Evolutionary conservation across 2,113 vertebrate species (phyloP).

Genomic region (Zosterops japonicus): DNA sequence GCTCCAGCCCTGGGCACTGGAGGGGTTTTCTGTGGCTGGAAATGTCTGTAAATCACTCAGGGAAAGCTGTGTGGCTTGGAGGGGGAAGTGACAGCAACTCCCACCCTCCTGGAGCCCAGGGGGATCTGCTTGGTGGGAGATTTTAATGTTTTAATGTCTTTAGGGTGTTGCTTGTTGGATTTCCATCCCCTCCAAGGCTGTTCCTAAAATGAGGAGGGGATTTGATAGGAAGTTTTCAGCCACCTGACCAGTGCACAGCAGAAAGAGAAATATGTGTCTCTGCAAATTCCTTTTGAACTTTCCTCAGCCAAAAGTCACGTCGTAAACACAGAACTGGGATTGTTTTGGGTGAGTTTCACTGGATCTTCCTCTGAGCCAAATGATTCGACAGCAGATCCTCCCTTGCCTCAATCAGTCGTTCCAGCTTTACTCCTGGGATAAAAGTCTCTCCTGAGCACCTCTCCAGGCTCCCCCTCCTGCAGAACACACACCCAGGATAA

Average conservation of each 20-base stretch:
- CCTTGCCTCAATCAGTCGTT: background rate
- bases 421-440: background rate
- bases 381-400: background rate
- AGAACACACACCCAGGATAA: background rate
- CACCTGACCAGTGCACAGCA: background rate
- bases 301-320: background rate
- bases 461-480: background rate
- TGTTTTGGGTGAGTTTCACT: background rate
- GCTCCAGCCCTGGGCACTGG: background rate
- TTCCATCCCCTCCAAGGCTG: background rate
- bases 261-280: background rate
- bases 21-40: background rate
- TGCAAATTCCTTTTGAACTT: background rate
- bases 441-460: background rate
- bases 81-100: background rate
- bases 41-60: background rate
- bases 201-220: background rate
- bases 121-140: background rate
- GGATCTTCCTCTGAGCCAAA: background rate
- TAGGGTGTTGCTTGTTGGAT: background rate
- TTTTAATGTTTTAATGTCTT: background rate
- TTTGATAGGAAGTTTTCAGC: background rate
- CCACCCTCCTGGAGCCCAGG: background rate
- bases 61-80: background rate
- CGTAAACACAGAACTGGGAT: background rate